These are phyloP conservation scores for Isoperla grammatica DNA, from an alignment of 2,888 invertebrate genomes.

Conservation along the genomic window DNA sequence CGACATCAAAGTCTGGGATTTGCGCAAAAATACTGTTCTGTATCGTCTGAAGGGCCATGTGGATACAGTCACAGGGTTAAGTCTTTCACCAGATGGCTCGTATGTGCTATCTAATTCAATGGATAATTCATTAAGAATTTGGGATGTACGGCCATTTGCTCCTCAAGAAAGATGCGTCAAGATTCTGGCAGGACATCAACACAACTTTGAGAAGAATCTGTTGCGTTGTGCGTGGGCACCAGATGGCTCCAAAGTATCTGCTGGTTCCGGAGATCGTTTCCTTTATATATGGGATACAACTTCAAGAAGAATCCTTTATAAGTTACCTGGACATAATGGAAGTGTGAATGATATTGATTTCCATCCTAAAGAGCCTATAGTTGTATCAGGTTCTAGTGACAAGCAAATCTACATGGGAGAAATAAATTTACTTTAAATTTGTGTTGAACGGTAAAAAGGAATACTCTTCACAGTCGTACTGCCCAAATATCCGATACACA, in stretches of 20 bases:
- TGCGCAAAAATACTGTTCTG: slow-evolving; percentile 77
- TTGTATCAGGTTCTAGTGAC: slow-evolving; percentile 91
- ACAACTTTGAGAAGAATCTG: slow-evolving; percentile 97
- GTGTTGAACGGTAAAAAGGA: too few relatives aligned
- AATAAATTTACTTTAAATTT: slow-evolving; percentile 46
- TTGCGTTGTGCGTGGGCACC: slow-evolving; percentile 89
- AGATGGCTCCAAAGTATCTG: slow-evolving; percentile 81
- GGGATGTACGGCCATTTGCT: slow-evolving; percentile 96
- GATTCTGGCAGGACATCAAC: slow-evolving; percentile 87
- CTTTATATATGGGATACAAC: slow-evolving; percentile 98
- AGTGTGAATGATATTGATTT: slow-evolving; percentile 95
- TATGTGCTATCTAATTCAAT: slow-evolving; percentile 93
- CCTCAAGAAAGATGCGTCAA: slow-evolving; percentile 91
- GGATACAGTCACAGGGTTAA: slow-evolving; percentile 88
- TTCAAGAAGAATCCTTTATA: slow-evolving; percentile 85
- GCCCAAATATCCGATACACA: too few relatives aligned
- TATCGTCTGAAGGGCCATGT: slow-evolving; percentile 88
- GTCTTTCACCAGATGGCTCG: slow-evolving; percentile 77
- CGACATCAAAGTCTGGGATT: slow-evolving; percentile 96
- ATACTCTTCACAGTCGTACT: too few relatives aligned
- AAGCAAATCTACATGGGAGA: slow-evolving; percentile 94
- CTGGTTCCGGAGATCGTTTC: slow-evolving; percentile 93
- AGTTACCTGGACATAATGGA: slow-evolving; percentile 96
- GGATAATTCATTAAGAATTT: slow-evolving; percentile 93
- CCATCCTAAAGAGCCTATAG: slow-evolving; percentile 87